Base-by-base conservation (phyloP, 2,797 vertebrate species). In the Clangula hyemalis region DNA sequence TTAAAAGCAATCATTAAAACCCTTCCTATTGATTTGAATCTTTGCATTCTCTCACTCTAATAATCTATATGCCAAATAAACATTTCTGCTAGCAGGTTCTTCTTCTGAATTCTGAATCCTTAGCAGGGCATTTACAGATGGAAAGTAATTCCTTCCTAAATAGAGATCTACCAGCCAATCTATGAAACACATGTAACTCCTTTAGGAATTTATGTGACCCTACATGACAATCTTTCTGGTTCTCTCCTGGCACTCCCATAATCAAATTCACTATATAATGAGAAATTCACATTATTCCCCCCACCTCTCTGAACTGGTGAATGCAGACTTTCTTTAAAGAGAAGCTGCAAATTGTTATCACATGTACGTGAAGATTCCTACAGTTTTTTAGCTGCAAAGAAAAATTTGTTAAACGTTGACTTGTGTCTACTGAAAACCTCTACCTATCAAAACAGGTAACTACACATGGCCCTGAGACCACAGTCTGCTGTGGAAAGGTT, bases 1-100 rank as follows among this genome's bases (percentile, higher is more conserved):
- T 80, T 65, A 94, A 95, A 91, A 92, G 30, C 49, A 94, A 81
- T 82, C 76, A 89, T 91, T 83, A 94, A 94, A 90, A 9, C 13
- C 11, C 30, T 76, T 89, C 43, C 39, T 82, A 79, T 24, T 30
- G 90, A 95, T 74, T 34, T 66, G 45, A 94, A 78, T 77, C 57
- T 85, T 79, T 71, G 47, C 27, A 57, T 80, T 88, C 34, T 18
- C 65, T 82, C 45, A 56, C n/a, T 91, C 54, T 28, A 66, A 32
- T 41, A 62, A 94, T 82, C 90, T 82, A 64, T 54, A 77, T 10
- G 91, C 10, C 39, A 89, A 45, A 93, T 39, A 91, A 92, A 85
- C 54, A 68, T 53, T 87, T 71, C n/a, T 82, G 38, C 28, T 77
- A 57, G 54, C 36, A 53, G 49, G 54, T 75, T 43, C 27, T 93